Evolutionary conservation across 2,797 vertebrate genomes (phyloP).

Genomic region (Somateria mollissima): DNA sequence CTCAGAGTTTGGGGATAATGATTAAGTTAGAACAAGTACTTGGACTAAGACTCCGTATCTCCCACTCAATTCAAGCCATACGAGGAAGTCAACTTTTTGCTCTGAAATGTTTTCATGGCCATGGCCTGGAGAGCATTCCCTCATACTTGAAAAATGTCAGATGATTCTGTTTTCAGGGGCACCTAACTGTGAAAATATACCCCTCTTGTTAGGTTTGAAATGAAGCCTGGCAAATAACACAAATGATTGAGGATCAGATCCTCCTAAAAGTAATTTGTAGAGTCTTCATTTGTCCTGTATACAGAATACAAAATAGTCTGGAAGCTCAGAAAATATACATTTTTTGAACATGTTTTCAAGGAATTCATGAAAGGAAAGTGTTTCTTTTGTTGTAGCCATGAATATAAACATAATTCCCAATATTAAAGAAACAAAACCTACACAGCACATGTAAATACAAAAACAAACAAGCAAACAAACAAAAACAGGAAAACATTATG

Average conservation of each 20-base stretch:
- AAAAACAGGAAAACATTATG: neutral
- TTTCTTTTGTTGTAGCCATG: neutral
- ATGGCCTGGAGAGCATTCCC: rapidly evolving
- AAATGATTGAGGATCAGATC: neutral
- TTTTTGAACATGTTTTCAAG: neutral
- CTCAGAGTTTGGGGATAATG: neutral
- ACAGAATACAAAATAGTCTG: neutral
- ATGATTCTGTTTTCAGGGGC: neutral
- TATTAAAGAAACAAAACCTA: neutral
- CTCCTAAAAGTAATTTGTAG: neutral
- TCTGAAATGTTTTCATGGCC: neutral
- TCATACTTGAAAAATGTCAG: neutral
- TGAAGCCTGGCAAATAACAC: neutral
- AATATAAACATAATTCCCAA: neutral
- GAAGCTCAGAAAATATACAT: neutral
- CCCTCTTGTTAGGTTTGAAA: neutral
- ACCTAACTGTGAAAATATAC: neutral
- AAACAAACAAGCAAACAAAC: neutral
- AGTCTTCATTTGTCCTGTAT: neutral
- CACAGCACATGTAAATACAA: neutral
- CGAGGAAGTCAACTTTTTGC: neutral
- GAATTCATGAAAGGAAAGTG: neutral
- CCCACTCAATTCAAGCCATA: neutral
- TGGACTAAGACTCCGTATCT: neutral
- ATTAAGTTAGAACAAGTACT: neutral